Evolutionary conservation across 2,113 vertebrate species (phyloP).

Genomic region (Brachirus orientalis): DNA sequence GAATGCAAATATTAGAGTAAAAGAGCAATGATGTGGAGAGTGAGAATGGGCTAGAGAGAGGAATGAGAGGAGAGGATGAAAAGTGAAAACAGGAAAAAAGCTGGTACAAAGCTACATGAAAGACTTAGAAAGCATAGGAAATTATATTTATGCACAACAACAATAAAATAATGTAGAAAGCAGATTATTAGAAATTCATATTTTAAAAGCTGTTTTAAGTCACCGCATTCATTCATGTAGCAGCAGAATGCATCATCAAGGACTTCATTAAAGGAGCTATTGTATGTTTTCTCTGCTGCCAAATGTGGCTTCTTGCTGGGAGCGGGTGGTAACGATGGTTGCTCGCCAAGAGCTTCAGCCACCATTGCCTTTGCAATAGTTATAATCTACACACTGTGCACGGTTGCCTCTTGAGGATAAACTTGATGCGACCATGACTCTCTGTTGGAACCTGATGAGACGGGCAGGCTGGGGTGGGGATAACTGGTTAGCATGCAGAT

Average conservation of each 20-base stretch:
- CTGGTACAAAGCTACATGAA: too few species aligned
- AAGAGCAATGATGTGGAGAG: conserved; percentile 7
- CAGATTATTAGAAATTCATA: too few species aligned
- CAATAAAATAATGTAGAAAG: too few species aligned
- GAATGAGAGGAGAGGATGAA: neutral
- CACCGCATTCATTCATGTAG: conserved; percentile 6
- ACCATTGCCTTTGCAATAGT: too few species aligned
- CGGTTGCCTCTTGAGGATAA: neutral
- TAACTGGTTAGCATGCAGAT: too few species aligned
- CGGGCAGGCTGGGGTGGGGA: too few species aligned
- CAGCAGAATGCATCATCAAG: neutral
- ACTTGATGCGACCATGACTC: too few species aligned
- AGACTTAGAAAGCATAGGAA: too few species aligned
- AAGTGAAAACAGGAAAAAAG: neutral
- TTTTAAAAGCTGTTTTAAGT: neutral
- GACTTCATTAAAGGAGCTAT: neutral
- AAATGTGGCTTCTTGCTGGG: neutral
- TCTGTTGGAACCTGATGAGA: too few species aligned
- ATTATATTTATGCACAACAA: too few species aligned
- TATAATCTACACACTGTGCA: neutral
- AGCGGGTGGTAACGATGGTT: neutral
- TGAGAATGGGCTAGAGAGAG: neutral
- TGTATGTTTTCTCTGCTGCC: too few species aligned
- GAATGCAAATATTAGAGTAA: neutral
- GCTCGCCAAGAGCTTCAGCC: neutral